A percentile compares a stretch with the other conserved stretches of the same genome.
These are phyloP conservation scores for Phalacrocorax pelagicus DNA, from an alignment of 2,113 vertebrate genomes.

Conservation along the genomic window DNA sequence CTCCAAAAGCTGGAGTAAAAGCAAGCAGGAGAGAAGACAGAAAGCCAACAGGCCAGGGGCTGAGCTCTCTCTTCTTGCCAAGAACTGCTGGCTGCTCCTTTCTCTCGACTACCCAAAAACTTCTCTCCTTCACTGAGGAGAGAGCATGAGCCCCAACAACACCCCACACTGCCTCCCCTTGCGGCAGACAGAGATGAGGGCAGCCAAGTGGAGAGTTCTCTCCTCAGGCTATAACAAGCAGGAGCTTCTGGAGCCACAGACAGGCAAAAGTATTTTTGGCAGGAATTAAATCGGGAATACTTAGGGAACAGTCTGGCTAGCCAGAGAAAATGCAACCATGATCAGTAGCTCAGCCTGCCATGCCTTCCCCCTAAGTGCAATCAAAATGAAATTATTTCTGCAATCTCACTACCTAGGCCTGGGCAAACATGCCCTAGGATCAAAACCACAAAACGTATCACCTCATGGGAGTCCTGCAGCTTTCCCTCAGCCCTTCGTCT, in stretches of 20 bases:
- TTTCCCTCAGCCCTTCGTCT: not conserved
- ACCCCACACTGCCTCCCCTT: rapidly evolving
- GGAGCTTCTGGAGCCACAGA: not conserved
- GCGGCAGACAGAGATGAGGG: not conserved
- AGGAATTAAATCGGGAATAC: not conserved
- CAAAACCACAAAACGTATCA: not conserved
- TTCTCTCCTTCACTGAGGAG: not conserved
- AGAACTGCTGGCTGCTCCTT: not conserved
- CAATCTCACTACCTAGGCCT: not conserved
- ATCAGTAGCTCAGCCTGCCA: not conserved
- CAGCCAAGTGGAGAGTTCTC: not conserved
- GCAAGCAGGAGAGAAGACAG: not conserved
- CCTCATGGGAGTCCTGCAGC: not conserved
- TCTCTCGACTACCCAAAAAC: not conserved
- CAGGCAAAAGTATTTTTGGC: not conserved
- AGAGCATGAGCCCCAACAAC: not conserved
- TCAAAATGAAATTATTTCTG: not conserved
- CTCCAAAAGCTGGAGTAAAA: not conserved
- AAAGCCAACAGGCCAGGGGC: not conserved
- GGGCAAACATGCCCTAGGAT: not conserved
- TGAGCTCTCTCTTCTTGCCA: not conserved
- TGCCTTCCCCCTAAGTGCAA: not conserved
- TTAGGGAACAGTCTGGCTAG: not conserved
- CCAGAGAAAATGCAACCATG: not conserved
- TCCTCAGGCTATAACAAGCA: not conserved